Conservation (phyloP, 2,797 vertebrate species). For the Thalassophryne amazonica region DNA sequence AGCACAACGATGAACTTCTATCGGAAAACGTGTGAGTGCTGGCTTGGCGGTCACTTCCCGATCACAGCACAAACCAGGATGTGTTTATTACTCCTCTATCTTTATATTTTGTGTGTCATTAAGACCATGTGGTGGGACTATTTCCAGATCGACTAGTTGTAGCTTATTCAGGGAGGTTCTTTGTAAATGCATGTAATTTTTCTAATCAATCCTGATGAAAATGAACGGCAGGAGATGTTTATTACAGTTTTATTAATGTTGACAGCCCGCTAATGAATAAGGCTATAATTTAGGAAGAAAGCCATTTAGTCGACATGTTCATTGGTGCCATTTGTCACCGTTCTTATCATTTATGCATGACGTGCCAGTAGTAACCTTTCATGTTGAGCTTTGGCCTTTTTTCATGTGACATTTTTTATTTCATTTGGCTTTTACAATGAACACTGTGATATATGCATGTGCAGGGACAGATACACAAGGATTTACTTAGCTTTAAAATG, state of each 20-base stretch:
- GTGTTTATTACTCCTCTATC: constrained; percentile 14
- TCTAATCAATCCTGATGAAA: constrained; percentile 48
- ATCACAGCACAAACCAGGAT: constrained; percentile 37
- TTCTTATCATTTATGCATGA: constrained; percentile 71
- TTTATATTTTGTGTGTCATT: constrained; percentile 36
- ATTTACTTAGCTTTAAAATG: constrained; percentile 15
- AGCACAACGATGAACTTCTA: constrained; percentile 64
- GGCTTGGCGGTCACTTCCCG: constrained; percentile 22
- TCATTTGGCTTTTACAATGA: constrained; percentile 47
- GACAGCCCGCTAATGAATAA: constrained; percentile 60
- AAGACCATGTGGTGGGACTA: constrained; percentile 36
- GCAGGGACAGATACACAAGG: constrained; percentile 24
- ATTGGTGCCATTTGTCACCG: constrained; percentile 64
- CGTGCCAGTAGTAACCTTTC: constrained; percentile 60
- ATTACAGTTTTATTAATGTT: constrained; percentile 61
- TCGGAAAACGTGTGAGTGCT: constrained; percentile 7
- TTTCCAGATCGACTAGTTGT: constrained; percentile 48
- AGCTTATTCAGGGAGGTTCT: constrained; percentile 62
- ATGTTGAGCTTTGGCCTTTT: constrained; percentile 44
- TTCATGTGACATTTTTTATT: constrained; percentile 45
- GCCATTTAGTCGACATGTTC: constrained; percentile 72
- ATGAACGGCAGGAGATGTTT: constrained; percentile 45
- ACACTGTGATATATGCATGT: constrained; percentile 76
- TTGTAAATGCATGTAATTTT: constrained; percentile 72
- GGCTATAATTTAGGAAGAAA: constrained; percentile 76